Conservation (phyloP, 1,140 invertebrate species). For the Grapholita molesta region DNA sequence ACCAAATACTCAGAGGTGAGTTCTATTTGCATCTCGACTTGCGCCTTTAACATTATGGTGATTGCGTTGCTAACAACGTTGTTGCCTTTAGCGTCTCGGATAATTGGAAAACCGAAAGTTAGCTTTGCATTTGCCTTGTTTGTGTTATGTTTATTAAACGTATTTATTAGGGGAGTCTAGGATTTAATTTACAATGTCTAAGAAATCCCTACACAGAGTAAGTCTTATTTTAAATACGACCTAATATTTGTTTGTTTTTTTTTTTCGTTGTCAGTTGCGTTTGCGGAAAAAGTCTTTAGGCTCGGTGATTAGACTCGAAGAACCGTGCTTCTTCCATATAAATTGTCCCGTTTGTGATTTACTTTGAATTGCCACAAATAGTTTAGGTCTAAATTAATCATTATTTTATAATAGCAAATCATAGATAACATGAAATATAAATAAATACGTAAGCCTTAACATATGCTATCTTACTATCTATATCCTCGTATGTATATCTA, state of each 20-base stretch:
- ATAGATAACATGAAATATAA: too few species aligned
- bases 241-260: background rate
- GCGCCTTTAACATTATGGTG: background rate
- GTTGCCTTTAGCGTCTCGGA: background rate
- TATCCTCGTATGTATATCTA: too few species aligned
- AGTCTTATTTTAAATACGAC: too few species aligned
- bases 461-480: background rate
- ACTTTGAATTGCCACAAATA: background rate
- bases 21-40: constrained; percentile 28
- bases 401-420: too few species aligned
- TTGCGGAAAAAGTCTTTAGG: too few species aligned
- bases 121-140: background rate
- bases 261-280: background rate
- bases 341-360: background rate
- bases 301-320: too few species aligned
- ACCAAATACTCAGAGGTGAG: constrained; percentile 99
- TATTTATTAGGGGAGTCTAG: background rate
- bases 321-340: too few species aligned
- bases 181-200: background rate
- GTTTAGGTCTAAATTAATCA: background rate
- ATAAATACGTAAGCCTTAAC: background rate
- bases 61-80: background rate
- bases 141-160: background rate
- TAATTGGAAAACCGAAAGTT: background rate
- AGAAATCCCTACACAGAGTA: background rate